Percentiles rank a stretch among this genome's conserved stretches.
Evolutionary conservation across 2,113 vertebrate species (phyloP).

Genomic region (Eulemur macaco): DNA sequence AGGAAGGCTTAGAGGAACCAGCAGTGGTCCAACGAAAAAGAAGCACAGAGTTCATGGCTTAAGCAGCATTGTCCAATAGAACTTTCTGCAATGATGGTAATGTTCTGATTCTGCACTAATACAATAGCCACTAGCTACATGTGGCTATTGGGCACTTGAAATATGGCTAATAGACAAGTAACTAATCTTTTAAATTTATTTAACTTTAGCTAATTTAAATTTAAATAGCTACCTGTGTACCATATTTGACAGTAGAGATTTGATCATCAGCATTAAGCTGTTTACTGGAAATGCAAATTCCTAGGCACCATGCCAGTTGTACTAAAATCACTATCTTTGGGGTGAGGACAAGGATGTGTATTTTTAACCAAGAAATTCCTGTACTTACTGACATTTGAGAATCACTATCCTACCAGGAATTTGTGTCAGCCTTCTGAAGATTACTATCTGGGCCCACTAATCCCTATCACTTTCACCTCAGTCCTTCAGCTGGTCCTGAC

Average conservation of each 20-base stretch:
- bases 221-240: neutral
- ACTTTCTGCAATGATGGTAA: neutral
- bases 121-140: neutral
- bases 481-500: neutral
- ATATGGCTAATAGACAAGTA: neutral
- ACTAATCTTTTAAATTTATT: neutral
- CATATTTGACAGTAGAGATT: neutral
- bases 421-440: neutral
- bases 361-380: neutral
- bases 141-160: neutral
- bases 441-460: neutral
- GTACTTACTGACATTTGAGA: neutral
- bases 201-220: neutral
- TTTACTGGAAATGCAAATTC: constrained; percentile 1
- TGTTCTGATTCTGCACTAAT: neutral
- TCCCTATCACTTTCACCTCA: neutral
- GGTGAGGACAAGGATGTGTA: neutral
- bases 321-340: neutral
- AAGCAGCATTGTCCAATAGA: neutral
- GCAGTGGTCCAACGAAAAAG: neutral
- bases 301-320: neutral
- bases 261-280: neutral
- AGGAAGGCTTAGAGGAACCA: neutral
- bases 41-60: neutral
- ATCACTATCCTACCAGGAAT: neutral